Conservation (phyloP, 2,797 vertebrate genomes). For the Poeciliopsis gracilis region DNA sequence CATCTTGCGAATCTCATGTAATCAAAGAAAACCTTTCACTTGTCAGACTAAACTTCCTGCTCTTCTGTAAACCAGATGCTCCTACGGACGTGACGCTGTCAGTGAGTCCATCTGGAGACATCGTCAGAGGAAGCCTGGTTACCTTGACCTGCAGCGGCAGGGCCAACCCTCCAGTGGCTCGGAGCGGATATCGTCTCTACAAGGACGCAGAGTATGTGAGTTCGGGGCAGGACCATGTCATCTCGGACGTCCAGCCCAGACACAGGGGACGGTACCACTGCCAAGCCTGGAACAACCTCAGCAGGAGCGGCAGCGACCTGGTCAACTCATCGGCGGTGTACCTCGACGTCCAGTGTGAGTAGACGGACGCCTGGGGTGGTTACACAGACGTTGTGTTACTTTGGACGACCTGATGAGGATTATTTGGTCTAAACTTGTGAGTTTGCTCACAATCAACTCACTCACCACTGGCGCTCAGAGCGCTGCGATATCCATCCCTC, state of each 20-base stretch:
- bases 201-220: constrained; percentile 39
- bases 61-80: constrained; percentile 46
- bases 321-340: constrained; percentile 41
- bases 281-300: constrained; percentile 55
- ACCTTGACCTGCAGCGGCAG: constrained; percentile 61
- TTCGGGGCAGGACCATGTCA: constrained; percentile 34
- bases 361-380: background rate
- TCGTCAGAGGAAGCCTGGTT: constrained; percentile 30
- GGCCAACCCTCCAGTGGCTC: constrained; percentile 56
- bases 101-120: constrained; percentile 31
- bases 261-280: constrained; percentile 68
- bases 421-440: background rate
- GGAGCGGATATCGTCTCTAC: constrained; percentile 45
- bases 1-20: background rate
- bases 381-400: background rate
- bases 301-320: constrained; percentile 6
- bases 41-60: background rate
- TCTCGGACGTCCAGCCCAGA: constrained; percentile 49
- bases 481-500: background rate
- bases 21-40: background rate
- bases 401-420: background rate
- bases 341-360: constrained; percentile 63
- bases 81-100: constrained; percentile 49
- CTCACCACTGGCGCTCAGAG: background rate
- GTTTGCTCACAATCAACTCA: background rate